phyloP scores from a whole-genome alignment of 2,888 invertebrate genomes.

The Alentia gelatinosa region DNA sequence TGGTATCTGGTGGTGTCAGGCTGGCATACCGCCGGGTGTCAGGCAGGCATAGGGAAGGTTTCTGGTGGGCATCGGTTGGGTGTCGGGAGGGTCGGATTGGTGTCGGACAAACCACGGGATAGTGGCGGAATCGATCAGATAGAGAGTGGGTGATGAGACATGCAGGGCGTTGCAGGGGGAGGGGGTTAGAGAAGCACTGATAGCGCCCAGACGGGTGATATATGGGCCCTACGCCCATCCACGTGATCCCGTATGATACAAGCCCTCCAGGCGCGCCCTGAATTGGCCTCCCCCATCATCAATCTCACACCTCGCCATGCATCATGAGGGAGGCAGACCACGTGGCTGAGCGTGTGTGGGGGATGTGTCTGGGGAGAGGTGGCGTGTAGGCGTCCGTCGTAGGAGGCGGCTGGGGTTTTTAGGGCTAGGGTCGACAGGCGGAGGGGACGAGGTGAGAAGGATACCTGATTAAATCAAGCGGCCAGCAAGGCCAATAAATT shows the following conservation, averaged over 20 bases:
- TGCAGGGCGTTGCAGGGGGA: background rate
- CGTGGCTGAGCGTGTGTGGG: background rate
- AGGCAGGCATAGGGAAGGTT: too few relatives aligned
- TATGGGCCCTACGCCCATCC: background rate
- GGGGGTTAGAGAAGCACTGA: background rate
- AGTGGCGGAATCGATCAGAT: background rate
- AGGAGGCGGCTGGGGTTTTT: too few relatives aligned
- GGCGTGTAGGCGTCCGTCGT: too few relatives aligned
- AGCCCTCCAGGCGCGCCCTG: background rate
- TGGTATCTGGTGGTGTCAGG: too few relatives aligned
- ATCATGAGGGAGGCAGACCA: background rate
- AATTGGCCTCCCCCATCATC: background rate
- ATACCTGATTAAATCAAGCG: constrained; percentile 28
- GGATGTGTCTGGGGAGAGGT: background rate
- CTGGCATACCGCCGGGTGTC: too few relatives aligned
- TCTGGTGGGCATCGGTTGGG: too few relatives aligned
- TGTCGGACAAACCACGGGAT: too few relatives aligned
- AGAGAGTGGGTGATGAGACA: background rate
- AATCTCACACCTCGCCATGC: constrained; percentile 1
- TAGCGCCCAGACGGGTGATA: background rate
- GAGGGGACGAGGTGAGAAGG: background rate
- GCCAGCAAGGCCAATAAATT: constrained; percentile 4
- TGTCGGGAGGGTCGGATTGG: too few relatives aligned
- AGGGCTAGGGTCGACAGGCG: background rate
- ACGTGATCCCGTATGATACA: constrained; percentile 10